Evolutionary conservation across 2,113 vertebrate genomes (phyloP), one percentile per base, ranked within the genome.

Genomic region (Vanacampus margaritifer): DNA sequence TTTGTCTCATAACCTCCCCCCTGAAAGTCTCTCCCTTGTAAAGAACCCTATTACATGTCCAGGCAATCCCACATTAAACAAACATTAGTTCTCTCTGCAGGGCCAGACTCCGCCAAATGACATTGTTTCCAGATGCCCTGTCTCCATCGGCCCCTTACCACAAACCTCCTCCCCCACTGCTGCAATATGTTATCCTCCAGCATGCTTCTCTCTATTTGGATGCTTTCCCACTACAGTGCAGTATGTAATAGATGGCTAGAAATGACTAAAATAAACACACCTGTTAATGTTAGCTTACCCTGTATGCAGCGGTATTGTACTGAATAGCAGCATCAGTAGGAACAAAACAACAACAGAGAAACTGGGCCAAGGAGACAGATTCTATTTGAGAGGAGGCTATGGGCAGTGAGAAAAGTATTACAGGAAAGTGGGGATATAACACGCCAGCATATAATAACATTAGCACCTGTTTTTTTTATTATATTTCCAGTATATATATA

Each of bases 91-190:
- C 86, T 83, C 66, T 78, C 72, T 72, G 70, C 83, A 83, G 81
- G 82, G 76, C 79, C 79, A 77, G 79, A 89, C 91, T 91, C 88
- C 87, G 92, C 90, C 91, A 91, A 81, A 93, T 87, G 91, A 90
- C 92, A 95, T 96, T 90, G 92, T 91, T 96, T 95, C 95, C 94
- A 95, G 95, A 95, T 96, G 94, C 92, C 63, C 90, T 43, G 89
- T 92, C 57, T 79, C 90, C 83, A 74, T 76, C 74, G 77, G 68
- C 76, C 68, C 64, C 72, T 71, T 53, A 73, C 73, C 67, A 1
- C 43, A 45, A 17, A 67, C 69, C 45, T n/a, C 26, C 58, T 56
- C 51, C 41, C 48, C 24, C 37, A 57, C 39, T 45, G 10, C 45
- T 28, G 24, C 39, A 41, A 62, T 16, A 39, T 19, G n/a, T n/a